Evolutionary conservation across 2,888 invertebrate species (phyloP).

Genomic region (Enoplolaimus lenunculus): DNA sequence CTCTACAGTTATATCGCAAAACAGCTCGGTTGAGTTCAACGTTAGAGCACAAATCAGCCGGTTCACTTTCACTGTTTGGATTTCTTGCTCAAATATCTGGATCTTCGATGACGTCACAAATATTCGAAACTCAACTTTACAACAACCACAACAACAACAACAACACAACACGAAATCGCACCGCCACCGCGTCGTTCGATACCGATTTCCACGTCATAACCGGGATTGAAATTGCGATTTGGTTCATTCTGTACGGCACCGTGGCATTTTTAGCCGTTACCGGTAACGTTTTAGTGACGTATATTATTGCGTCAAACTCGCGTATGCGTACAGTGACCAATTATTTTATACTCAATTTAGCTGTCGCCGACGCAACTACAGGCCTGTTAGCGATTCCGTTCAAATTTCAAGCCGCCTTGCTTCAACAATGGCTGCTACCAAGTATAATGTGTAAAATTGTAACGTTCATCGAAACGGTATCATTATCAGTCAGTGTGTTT

Average conservation of each 20-base stretch:
- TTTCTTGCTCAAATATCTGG: too few species aligned
- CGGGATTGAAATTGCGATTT: slow-evolving; percentile 55
- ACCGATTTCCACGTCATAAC: slow-evolving; percentile 58
- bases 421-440: slow-evolving; percentile 69
- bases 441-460: slow-evolving; percentile 72
- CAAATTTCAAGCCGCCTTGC: too few species aligned
- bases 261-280: slow-evolving; percentile 65
- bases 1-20: too few species aligned
- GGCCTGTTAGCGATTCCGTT: slow-evolving; percentile 62
- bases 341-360: slow-evolving; percentile 69
- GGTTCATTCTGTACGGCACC: slow-evolving; percentile 63
- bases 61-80: too few species aligned
- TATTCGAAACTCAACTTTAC: too few species aligned
- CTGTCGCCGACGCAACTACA: slow-evolving; percentile 53
- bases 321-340: slow-evolving; percentile 68
- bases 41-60: too few species aligned
- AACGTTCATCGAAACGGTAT: slow-evolving; percentile 67
- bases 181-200: too few species aligned
- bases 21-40: too few species aligned
- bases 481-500: slow-evolving; percentile 72
- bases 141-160: too few species aligned
- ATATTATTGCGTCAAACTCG: slow-evolving; percentile 60
- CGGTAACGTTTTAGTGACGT: slow-evolving; percentile 69
- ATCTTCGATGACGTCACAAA: too few species aligned
- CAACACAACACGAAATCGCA: too few species aligned